Evolutionary conservation across 1,140 invertebrate genomes (phyloP).

Genomic region (Euura saliciscinereae): DNA sequence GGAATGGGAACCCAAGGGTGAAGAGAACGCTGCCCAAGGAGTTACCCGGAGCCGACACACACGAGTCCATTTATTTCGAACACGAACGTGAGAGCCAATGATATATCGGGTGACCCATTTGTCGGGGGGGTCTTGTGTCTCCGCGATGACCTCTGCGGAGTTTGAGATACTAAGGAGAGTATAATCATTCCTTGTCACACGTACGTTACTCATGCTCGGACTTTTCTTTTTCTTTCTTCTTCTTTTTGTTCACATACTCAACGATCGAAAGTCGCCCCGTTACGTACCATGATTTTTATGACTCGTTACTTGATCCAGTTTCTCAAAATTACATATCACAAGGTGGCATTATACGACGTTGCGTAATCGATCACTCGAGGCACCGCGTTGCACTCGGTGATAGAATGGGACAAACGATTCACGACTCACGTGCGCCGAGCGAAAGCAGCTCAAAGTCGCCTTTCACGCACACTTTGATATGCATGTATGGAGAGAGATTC

Average conservation of each 20-base stretch:
- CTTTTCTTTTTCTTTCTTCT: neutral
- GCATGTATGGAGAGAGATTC: too few species aligned
- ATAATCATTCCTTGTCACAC: neutral
- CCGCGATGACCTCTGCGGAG: neutral
- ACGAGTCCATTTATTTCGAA: constrained; percentile 44
- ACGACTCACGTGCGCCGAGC: neutral
- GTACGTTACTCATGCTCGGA: neutral
- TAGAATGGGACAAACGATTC: neutral
- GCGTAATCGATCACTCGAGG: too few species aligned
- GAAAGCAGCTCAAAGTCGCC: neutral
- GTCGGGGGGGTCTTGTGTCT: constrained; percentile 22
- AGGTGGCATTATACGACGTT: too few species aligned
- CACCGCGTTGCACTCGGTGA: neutral
- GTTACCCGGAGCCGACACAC: constrained; percentile 33
- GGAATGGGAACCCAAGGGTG: neutral
- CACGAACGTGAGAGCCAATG: constrained; percentile 28
- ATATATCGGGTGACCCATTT: constrained; percentile 45
- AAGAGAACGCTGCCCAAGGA: constrained; percentile 32
- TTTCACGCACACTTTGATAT: neutral
- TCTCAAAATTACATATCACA: too few species aligned
- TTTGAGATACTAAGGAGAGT: neutral
- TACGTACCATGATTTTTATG: too few species aligned
- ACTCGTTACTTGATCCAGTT: too few species aligned
- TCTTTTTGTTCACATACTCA: constrained; percentile 13
- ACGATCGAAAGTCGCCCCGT: constrained; percentile 7